Base-by-base conservation (phyloP, 2,888 invertebrate genomes). In the Tubulanus polymorphus region DNA sequence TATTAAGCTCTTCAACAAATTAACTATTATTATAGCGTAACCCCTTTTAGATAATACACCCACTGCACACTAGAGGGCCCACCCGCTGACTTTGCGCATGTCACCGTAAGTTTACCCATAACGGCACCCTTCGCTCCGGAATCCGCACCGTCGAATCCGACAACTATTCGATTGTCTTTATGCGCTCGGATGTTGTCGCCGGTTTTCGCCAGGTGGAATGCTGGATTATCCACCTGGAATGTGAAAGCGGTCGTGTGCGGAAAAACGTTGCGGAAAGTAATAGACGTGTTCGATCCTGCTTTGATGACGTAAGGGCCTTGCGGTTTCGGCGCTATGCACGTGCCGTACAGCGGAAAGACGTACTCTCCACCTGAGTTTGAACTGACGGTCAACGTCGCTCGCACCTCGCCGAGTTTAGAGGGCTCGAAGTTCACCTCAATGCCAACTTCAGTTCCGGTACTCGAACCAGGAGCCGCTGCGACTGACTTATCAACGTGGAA, bases 191-290 rank as follows among this genome's bases (percentile, higher is more conserved):
- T 75, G 30, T 67, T 71, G 61, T 81, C 81, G 6, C 71, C 68
- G 15, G 67, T 68, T 53, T 76, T 74, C 53, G 77, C 75, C 28
- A 81, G 57, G 51, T 72, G 74, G 69, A 83, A 82, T 26, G 73
- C 67, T 15, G 80, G 76, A 50, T 81, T 79, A 66, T 82, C 81
- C 12, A 80, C 74, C 53, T 71, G 69, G 67, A 79, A 81, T 20
- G 68, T 68, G 64, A 82, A 83, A 10, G 69, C 69, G 29, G 75
- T 74, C 5, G 75, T 67, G 35, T 73, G 72, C 5, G 67, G 64
- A 63, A 82, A 83, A 5, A 82, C 79, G 65, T 83, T 83, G 54
- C 78, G 72, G 70, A 83, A 83, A n/a, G 73, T 70, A 60, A 83
- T 79, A 6, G 72, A 61, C 1, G 74, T 70, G 15, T 70, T 75